Evolutionary conservation across 2,888 invertebrate species (phyloP).

Genomic region (Tigriopus californicus): DNA sequence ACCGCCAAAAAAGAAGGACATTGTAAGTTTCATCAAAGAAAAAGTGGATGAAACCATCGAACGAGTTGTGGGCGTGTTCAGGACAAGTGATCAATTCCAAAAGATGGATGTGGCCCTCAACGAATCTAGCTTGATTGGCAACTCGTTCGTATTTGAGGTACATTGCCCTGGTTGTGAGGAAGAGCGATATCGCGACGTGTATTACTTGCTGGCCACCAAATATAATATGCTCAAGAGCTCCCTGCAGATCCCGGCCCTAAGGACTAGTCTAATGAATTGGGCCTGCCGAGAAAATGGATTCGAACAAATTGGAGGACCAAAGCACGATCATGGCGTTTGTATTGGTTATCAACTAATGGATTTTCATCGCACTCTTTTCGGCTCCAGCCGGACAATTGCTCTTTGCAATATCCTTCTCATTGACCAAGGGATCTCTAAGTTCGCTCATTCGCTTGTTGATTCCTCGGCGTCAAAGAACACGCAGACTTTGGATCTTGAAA

Average conservation of each 20-base stretch:
- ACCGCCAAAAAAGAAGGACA: slow-evolving; percentile 19
- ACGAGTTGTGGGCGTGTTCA: neutral
- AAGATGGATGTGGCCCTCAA: neutral
- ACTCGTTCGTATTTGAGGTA: neutral
- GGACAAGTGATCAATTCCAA: neutral
- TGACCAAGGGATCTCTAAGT: neutral
- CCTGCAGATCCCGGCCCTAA: neutral
- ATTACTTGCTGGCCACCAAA: neutral
- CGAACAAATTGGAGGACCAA: neutral
- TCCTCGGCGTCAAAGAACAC: no score
- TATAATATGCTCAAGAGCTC: neutral
- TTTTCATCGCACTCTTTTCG: neutral
- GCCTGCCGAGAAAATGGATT: neutral
- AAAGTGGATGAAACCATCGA: slow-evolving; percentile 8
- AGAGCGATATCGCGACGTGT: neutral
- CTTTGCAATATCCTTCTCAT: slow-evolving; percentile 4
- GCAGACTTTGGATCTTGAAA: no score
- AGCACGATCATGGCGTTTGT: neutral
- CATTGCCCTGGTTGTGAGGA: slow-evolving; percentile 5
- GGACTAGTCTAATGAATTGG: neutral
- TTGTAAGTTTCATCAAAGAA: slow-evolving; percentile 17
- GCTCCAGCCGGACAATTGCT: slow-evolving; percentile 7
- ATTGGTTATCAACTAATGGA: neutral
- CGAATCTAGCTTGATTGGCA: neutral
- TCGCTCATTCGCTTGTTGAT: neutral